Percentiles rank a stretch among this genome's conserved stretches.
Conservation (phyloP, 2,113 vertebrate genomes). For the Alethe diademata region DNA sequence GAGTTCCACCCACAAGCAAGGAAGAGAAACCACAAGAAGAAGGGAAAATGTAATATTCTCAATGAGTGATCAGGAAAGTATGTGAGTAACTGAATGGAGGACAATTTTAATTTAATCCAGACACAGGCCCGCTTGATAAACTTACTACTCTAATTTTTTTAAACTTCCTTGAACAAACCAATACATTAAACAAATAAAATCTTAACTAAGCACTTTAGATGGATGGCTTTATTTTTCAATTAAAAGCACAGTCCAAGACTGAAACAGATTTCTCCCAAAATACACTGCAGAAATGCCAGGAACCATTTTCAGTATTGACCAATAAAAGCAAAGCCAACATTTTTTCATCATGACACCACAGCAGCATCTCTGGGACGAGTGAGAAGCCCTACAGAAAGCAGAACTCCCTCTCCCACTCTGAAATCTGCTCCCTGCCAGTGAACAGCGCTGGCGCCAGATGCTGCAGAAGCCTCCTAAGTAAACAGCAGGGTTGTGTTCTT, state of each 20-base stretch:
- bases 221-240: not conserved
- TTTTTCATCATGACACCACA: constrained; percentile 27
- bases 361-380: not conserved
- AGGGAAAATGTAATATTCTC: not conserved
- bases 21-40: constrained; percentile 32
- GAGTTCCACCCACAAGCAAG: constrained; percentile 6
- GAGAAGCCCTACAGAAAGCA: not conserved
- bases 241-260: not conserved
- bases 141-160: not conserved
- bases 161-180: not conserved
- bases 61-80: constrained; percentile 58
- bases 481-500: not conserved
- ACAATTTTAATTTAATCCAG: constrained; percentile 47
- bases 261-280: not conserved
- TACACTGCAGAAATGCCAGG: not conserved
- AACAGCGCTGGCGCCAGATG: not conserved
- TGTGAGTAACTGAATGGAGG: constrained; percentile 38
- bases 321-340: constrained; percentile 48
- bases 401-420: not conserved
- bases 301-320: constrained; percentile 18
- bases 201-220: not conserved
- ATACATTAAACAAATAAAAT: not conserved
- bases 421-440: not conserved
- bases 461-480: not conserved
- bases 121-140: constrained; percentile 29